Percentiles rank a stretch among this genome's conserved stretches.
phyloP scores from a whole-genome alignment of 2,888 invertebrate species.

The Oxyteleia sp. region DNA sequence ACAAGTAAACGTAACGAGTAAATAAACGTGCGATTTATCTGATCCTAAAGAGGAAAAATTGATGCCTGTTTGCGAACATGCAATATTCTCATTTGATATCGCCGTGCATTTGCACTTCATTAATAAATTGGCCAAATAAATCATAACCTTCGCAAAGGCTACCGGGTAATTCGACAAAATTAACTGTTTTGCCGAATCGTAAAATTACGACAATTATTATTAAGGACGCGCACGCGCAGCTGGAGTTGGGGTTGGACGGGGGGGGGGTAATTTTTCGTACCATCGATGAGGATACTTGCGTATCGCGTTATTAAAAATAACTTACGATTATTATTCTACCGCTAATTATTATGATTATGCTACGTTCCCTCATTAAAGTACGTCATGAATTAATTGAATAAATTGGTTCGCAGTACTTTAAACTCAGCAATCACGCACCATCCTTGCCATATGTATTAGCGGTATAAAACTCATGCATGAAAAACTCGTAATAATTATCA shows the following conservation, averaged over 20 bases:
- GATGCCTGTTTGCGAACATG: neutral
- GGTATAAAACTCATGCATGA: conserved; percentile 40
- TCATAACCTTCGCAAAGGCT: neutral
- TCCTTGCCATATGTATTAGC: conserved; percentile 1
- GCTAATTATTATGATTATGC: conserved; percentile 49
- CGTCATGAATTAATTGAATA: conserved; percentile 49
- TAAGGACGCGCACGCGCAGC: conserved; percentile 6
- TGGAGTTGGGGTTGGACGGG: too few relatives aligned
- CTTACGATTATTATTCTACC: conserved; percentile 42
- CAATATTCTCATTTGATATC: conserved; percentile 1
- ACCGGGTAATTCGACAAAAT: conserved; percentile 8
- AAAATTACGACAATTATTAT: conserved; percentile 32
- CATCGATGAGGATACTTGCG: conserved; percentile 18
- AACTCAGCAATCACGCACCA: conserved; percentile 36
- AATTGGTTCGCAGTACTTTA: conserved; percentile 51
- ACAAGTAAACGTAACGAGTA: too few relatives aligned
- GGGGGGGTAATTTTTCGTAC: conserved; percentile 5
- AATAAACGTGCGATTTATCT: neutral
- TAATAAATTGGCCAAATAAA: conserved; percentile 21
- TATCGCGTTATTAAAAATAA: conserved; percentile 14
- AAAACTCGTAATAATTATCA: conserved; percentile 47
- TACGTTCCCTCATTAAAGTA: conserved; percentile 54
- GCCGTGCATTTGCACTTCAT: conserved; percentile 10
- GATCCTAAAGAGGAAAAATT: neutral
- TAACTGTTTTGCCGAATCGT: conserved; percentile 25